A percentile compares a stretch with the other conserved stretches of the same genome.
phyloP scores from a whole-genome alignment of 2,113 vertebrate genomes.

The Axis porcinus region DNA sequence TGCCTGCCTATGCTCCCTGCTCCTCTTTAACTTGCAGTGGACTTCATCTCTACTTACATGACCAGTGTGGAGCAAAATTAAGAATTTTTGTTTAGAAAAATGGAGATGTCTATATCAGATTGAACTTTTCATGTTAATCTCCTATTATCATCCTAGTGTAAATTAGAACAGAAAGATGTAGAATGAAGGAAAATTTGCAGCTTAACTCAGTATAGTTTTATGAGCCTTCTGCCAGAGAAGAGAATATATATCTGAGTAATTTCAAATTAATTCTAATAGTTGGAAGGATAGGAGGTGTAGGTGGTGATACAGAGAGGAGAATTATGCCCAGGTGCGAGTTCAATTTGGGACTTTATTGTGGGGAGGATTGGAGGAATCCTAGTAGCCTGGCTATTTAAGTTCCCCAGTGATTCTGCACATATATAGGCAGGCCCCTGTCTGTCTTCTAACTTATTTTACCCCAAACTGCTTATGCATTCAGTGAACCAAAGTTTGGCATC shows the following conservation, averaged over 20 bases:
- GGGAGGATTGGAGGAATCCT: not conserved
- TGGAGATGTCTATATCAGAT: not conserved
- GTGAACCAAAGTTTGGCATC: not conserved
- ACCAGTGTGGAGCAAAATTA: not conserved
- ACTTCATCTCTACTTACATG: not conserved
- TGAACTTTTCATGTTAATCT: not conserved
- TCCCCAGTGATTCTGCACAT: not conserved
- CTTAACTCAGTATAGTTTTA: not conserved
- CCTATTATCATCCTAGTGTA: not conserved
- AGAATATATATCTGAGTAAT: not conserved
- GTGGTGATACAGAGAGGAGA: not conserved
- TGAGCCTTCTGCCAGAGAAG: not conserved
- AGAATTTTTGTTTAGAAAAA: not conserved
- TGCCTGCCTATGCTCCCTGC: not conserved
- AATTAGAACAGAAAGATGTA: not conserved
- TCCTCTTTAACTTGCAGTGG: not conserved
- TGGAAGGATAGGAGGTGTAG: not conserved
- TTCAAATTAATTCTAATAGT: not conserved
- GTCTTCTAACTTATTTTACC: not conserved
- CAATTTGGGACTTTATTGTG: not conserved
- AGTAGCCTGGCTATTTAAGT: constrained; percentile 13
- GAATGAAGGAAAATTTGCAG: not conserved
- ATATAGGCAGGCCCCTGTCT: not conserved
- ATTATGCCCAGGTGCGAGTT: not conserved
- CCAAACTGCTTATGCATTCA: not conserved